These are phyloP conservation scores for Myanophis thanlyinensis DNA, from an alignment of 2,113 vertebrate genomes.

Conservation along the genomic window DNA sequence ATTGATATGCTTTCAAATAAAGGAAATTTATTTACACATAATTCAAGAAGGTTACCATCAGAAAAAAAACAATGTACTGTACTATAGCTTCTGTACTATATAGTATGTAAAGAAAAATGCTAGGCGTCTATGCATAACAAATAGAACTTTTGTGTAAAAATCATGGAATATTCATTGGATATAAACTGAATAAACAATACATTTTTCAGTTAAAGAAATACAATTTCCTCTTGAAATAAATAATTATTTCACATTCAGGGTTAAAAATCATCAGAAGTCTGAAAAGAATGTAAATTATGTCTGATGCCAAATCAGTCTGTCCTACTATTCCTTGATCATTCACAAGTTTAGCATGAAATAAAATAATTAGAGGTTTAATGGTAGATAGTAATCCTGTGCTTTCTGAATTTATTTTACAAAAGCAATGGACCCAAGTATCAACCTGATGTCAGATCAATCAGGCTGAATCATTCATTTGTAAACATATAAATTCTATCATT, in stretches of 20 bases:
- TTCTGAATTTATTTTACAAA: neutral
- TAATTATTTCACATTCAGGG: neutral
- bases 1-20: neutral
- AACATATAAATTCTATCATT: neutral
- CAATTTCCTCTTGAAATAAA: neutral
- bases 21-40: neutral
- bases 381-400: neutral
- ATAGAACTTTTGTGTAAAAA: neutral
- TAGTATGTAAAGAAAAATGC: neutral
- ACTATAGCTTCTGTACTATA: neutral
- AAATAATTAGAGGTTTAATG: neutral
- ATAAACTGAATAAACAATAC: neutral
- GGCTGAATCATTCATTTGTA: neutral
- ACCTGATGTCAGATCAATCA: neutral
- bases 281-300: neutral
- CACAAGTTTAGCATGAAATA: neutral
- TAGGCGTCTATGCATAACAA: neutral
- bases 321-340: neutral
- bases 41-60: neutral
- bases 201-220: neutral
- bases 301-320: neutral
- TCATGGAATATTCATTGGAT: neutral
- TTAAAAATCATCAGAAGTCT: neutral
- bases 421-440: neutral
- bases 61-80: neutral